Percentiles rank a stretch among this genome's conserved stretches.
Evolutionary conservation across 2,797 vertebrate species (phyloP).

Genomic region (Ctenochaetus hawaiiensis): DNA sequence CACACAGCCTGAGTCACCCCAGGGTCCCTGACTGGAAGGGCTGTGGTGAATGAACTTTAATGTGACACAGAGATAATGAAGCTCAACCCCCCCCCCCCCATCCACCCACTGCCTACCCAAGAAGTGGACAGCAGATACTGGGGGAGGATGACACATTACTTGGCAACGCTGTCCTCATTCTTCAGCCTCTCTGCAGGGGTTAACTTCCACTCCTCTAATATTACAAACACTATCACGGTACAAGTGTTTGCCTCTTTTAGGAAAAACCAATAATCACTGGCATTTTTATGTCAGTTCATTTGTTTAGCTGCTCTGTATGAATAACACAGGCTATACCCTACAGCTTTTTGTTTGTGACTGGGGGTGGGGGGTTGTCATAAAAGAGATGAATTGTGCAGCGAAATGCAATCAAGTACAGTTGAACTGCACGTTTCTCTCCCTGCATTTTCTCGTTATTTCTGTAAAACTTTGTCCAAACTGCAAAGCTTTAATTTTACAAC

Average conservation of each 20-base stretch:
- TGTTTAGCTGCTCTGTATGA: not conserved
- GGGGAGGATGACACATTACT: slow-evolving; percentile 45
- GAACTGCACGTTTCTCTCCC: too few relatives aligned
- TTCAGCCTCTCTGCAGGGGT: slow-evolving; percentile 31
- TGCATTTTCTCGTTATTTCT: too few relatives aligned
- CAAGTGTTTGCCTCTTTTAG: slow-evolving; percentile 9
- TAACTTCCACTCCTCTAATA: slow-evolving; percentile 25
- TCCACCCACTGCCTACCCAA: not conserved
- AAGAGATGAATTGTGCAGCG: not conserved
- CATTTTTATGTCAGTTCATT: slow-evolving; percentile 12
- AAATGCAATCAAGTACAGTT: too few relatives aligned
- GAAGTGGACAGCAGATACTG: slow-evolving; percentile 35
- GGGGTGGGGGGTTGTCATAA: not conserved
- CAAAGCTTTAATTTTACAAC: too few relatives aligned
- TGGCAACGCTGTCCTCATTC: slow-evolving; percentile 30
- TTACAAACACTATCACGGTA: slow-evolving; percentile 26
- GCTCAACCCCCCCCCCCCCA: slow-evolving; percentile 12
- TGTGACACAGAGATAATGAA: slow-evolving; percentile 62
- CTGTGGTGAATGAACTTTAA: slow-evolving; percentile 42
- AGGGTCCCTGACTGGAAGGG: slow-evolving; percentile 10
- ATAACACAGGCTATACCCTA: not conserved
- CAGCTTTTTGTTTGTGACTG: not conserved
- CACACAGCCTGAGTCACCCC: slow-evolving; percentile 17
- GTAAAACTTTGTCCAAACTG: too few relatives aligned
- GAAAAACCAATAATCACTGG: slow-evolving; percentile 30